Evolutionary conservation across 2,888 invertebrate species (phyloP), one percentile per base, ranked within the genome.

Genomic region (Mycalesis mineus): DNA sequence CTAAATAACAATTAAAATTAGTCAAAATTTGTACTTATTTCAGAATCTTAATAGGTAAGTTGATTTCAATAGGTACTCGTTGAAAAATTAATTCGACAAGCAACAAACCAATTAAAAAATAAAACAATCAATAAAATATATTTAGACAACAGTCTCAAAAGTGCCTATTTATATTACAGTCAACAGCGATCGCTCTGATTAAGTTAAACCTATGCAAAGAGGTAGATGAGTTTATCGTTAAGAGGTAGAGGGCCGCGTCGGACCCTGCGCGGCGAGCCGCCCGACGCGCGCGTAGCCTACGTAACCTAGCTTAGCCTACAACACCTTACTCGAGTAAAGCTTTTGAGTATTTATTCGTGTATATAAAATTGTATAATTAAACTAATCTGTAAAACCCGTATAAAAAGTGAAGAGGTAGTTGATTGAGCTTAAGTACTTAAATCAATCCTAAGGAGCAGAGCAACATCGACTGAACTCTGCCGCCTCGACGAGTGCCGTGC

Each of bases 381-480:
- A 88, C 88, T 88, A 88, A 85, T 88, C 83, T 88, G 87, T 88
- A 88, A 82, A 88, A 89, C 88, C 89, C 89, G 88, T 88, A 88
- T 88, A 88, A 88, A 87, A 88, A 86, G 83, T 87, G 87, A 88
- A 88, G 88, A 88, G 88, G 88, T 89, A 88, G 84, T 80, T 86
- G 81, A 83, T 88, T 88, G 85, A 88, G 88, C 87, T 88, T 88
- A 86, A 88, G 88, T 88, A 87, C 86, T 82, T 84, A 83, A 85
- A 85, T 83, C 79, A 82, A 84, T 81, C 78, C 78, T 82, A 78
- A 81, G 79, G 79, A 80, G 79, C 81, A 78, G 77, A 75, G 69
- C 71, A 68, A 78, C 75, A 74, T 74, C 75, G 75, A 76, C 68
- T 71, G 73, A 67, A 67, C 67, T 71, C 70, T 70, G 68, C 66